These are phyloP conservation scores for Eupithecia pulchellata DNA, from an alignment of 2,888 invertebrate species.

Conservation along the genomic window DNA sequence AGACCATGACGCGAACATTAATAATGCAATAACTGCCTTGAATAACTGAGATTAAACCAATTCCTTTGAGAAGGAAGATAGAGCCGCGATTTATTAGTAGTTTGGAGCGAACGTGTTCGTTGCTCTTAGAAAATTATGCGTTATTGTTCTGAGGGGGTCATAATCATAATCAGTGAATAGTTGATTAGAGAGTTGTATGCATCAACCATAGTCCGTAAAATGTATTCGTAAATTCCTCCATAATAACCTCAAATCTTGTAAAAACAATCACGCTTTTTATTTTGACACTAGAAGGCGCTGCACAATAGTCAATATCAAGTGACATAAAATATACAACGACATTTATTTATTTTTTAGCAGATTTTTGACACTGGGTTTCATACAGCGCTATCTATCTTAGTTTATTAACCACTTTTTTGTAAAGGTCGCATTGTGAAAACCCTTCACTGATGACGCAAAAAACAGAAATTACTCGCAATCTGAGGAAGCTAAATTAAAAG, in stretches of 20 bases:
- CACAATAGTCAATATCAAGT: too few species aligned
- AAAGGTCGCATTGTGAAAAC: too few species aligned
- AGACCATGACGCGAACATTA: conserved; percentile 51
- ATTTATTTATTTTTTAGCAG: too few species aligned
- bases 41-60: conserved; percentile 54
- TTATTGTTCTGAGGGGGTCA: conserved; percentile 12
- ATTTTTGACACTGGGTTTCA: too few species aligned
- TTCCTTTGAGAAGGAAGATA: conserved; percentile 26
- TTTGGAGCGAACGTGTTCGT: conserved; percentile 30
- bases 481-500: not conserved
- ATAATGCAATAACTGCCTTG: conserved; percentile 63
- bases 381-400: too few species aligned
- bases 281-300: too few species aligned
- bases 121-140: conserved; percentile 14
- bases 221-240: not conserved
- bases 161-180: conserved; percentile 4
- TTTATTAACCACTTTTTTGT: too few species aligned
- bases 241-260: not conserved
- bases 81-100: conserved; percentile 50
- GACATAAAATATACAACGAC: too few species aligned
- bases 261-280: too few species aligned
- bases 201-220: not conserved
- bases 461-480: not conserved
- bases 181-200: not conserved
- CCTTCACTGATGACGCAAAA: not conserved